Percentiles rank a stretch among this genome's conserved stretches.
These are phyloP conservation scores for Masnerella sp. DNA, from an alignment of 2,888 invertebrate genomes.

Conservation along the genomic window DNA sequence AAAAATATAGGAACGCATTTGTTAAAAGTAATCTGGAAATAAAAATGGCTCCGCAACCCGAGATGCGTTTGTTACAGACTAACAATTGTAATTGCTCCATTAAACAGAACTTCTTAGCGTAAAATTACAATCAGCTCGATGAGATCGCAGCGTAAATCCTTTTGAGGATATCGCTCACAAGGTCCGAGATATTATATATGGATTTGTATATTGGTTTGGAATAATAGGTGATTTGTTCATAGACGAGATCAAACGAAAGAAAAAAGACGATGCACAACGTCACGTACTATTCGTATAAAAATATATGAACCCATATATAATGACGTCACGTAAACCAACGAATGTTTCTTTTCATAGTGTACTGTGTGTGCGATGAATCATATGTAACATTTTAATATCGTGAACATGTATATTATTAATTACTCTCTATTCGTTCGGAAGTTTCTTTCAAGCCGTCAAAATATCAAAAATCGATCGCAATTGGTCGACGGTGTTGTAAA, in stretches of 20 bases:
- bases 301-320: conserved; percentile 52
- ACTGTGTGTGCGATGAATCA: conserved; percentile 26
- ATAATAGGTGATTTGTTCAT: not conserved
- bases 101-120: too few relatives aligned
- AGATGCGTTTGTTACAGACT: conserved; percentile 4
- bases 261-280: too few relatives aligned
- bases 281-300: conserved; percentile 19
- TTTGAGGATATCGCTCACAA: conserved; percentile 29
- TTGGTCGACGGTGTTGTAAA: too few relatives aligned
- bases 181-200: conserved; percentile 44
- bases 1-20: conserved; percentile 38
- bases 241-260: too few relatives aligned
- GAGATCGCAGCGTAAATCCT: conserved; percentile 42
- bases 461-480: not conserved
- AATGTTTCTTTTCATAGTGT: conserved; percentile 30
- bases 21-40: conserved; percentile 6
- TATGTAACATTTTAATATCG: conserved; percentile 34
- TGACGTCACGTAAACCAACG: too few relatives aligned
- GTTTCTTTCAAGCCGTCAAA: too few relatives aligned
- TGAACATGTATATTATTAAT: conserved; percentile 41
- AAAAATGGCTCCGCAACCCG: not conserved
- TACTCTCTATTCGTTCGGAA: conserved; percentile 28
- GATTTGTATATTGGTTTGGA: conserved; percentile 28
- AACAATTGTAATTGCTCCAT: conserved; percentile 10
- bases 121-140: conserved; percentile 14